phyloP scores from a whole-genome alignment of 1,140 invertebrate genomes.

The Agrypnia vestita region DNA sequence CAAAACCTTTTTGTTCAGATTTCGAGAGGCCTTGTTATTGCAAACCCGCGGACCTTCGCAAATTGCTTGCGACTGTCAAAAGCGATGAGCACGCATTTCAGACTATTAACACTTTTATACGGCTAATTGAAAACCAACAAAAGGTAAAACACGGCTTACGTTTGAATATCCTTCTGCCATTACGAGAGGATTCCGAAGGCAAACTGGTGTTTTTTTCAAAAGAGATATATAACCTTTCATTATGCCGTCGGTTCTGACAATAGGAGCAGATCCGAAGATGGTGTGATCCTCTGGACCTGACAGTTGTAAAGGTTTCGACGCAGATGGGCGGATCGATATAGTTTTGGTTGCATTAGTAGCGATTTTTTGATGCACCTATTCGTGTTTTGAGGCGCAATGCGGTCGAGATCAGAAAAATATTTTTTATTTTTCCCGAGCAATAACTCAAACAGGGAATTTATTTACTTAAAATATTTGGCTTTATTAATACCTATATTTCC shows the following conservation, averaged over 20 bases:
- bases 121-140: constrained; percentile 28
- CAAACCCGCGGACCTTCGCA: not conserved
- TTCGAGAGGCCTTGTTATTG: not conserved
- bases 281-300: constrained; percentile 16
- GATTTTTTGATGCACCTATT: constrained; percentile 12
- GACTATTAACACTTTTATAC: constrained; percentile 18
- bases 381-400: not conserved
- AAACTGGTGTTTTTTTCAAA: constrained; percentile 17
- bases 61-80: constrained; percentile 10
- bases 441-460: too few relatives aligned
- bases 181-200: constrained; percentile 12
- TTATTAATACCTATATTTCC: too few relatives aligned
- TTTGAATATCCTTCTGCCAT: constrained; percentile 1
- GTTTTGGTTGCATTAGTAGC: constrained; percentile 30
- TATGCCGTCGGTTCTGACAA: constrained; percentile 27
- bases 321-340: constrained; percentile 29
- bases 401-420: too few relatives aligned
- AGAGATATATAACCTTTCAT: constrained; percentile 41
- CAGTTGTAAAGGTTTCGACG: constrained; percentile 21
- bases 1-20: not conserved
- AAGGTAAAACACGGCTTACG: constrained; percentile 6
- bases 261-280: constrained; percentile 22
- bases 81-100: constrained; percentile 2
- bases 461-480: too few relatives aligned
- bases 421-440: too few relatives aligned